Evolutionary conservation across 1,140 invertebrate genomes (phyloP), one percentile per base, ranked within the genome.

Genomic region (Drosophila arawakana): DNA sequence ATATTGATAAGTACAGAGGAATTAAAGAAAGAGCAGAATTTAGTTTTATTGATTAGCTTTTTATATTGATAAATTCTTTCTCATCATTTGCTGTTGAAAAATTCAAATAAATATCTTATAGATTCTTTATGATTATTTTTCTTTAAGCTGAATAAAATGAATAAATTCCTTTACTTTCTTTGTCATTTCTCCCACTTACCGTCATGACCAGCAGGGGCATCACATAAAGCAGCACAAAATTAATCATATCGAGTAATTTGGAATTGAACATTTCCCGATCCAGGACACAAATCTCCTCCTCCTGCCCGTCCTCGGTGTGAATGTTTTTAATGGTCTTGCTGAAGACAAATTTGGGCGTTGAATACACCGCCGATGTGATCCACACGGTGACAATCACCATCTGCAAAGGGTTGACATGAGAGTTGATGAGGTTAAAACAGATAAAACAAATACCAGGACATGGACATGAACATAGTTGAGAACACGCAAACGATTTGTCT

Each of bases 261-360:
- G 96, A 96, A 83, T 97, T 95, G 91, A 96, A 96, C 80, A 96
- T 95, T 81, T 94, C 94, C 3, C 96, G 93, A 77, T 96, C 95
- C 0, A 95, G 92, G 30, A 96, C 94, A 89, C 96, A 97, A 37
- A 97, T 95, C 7, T 95, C 95, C 86, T 96, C 96, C 72, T 93
- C 93, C 60, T 93, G 93, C 0, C 95, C 95, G 13, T 94, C 93
- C 62, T 93, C 91, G 18, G 88, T 91, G 71, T 92, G 91, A 18
- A 92, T 92, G 62, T 95, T 95, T 11, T 93, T 94, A 49, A 96
- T 94, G 0, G 95, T 95, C 78, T 95, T 94, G 49, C 96, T 95
- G 93, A 95, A 96, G 59, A 96, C 94, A 78, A 97, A 96, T 78
- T 96, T 95, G 0, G 96, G 96, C 3, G 95, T 94, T 61, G 95